Conservation (phyloP, 2,797 vertebrate genomes). For the Rhinichthys osculus region DNA sequence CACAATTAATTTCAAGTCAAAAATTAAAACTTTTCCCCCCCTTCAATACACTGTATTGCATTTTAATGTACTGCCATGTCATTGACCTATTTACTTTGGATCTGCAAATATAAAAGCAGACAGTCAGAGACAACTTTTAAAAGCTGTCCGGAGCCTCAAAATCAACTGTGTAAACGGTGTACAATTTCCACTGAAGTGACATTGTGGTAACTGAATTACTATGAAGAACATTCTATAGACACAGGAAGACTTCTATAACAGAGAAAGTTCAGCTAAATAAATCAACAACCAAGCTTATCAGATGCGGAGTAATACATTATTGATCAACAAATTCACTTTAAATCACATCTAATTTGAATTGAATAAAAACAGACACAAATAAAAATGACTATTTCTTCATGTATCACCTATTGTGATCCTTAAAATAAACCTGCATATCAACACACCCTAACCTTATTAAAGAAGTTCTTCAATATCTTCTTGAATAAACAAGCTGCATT, state of each 20-base stretch:
- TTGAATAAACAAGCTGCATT: background rate
- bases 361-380: background rate
- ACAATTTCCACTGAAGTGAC: background rate
- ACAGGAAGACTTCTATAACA: background rate
- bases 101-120: slow-evolving; percentile 19
- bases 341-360: background rate
- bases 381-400: background rate
- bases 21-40: rapidly evolving
- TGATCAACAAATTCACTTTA: background rate
- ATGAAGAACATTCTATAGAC: background rate
- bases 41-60: background rate
- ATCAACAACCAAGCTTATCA: background rate
- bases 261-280: too few relatives aligned
- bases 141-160: background rate
- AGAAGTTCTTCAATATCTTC: background rate
- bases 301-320: background rate
- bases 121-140: background rate
- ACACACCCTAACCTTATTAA: background rate
- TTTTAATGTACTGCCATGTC: slow-evolving; percentile 54
- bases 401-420: background rate
- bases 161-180: background rate
- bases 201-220: background rate
- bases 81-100: slow-evolving; percentile 49
- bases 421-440: background rate
- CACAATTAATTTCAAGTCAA: background rate